A percentile compares a stretch with the other conserved stretches of the same genome.
Conservation (phyloP, 2,888 invertebrate genomes). For the Andrena hattorfiana region DNA sequence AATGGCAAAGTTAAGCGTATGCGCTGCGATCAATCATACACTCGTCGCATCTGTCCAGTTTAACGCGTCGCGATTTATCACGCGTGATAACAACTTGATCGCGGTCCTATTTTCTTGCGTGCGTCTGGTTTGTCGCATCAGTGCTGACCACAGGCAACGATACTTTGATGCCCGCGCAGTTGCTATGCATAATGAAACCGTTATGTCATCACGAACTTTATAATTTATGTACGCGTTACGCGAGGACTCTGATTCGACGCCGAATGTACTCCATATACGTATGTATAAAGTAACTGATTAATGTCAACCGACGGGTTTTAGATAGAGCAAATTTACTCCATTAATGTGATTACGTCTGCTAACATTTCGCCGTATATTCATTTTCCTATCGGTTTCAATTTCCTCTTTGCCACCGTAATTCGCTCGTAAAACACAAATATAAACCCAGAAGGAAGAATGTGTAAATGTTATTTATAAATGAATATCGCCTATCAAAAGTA, state of each 20-base stretch:
- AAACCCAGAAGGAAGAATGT: too few relatives aligned
- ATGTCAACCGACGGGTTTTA: not conserved
- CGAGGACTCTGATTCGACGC: not conserved
- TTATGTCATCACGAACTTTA: not conserved
- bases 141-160: not conserved
- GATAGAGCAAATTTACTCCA: not conserved
- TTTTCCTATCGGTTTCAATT: too few relatives aligned
- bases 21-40: conserved; percentile 1
- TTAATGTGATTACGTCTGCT: not conserved
- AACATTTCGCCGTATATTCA: too few relatives aligned
- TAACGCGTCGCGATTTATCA: not conserved
- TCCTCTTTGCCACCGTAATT: too few relatives aligned
- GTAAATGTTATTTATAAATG: too few relatives aligned
- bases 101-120: not conserved
- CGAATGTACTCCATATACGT: not conserved
- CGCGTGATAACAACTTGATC: not conserved
- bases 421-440: not conserved
- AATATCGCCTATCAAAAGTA: not conserved
- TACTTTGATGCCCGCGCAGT: not conserved
- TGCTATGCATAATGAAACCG: not conserved
- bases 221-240: not conserved
- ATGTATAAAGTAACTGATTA: not conserved
- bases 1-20: not conserved
- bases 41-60: not conserved
- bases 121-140: not conserved